These are phyloP conservation scores for Plotosus lineatus DNA, from an alignment of 2,113 vertebrate species.

Conservation along the genomic window DNA sequence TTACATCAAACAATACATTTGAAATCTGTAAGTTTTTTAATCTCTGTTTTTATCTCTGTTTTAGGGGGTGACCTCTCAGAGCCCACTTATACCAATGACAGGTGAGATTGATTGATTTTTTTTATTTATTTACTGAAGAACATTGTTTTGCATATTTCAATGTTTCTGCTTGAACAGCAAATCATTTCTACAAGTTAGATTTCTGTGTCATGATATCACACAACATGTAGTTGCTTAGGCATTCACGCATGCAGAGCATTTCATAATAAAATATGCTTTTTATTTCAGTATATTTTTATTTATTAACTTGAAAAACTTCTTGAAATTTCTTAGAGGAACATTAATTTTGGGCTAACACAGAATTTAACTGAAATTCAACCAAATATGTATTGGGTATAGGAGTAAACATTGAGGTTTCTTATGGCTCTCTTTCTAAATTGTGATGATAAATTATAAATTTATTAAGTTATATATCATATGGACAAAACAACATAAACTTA, in stretches of 20 bases:
- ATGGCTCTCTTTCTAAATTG: neutral
- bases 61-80: slow-evolving; percentile 74
- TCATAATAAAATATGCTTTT: neutral
- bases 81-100: slow-evolving; percentile 78
- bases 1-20: neutral
- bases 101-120: slow-evolving; percentile 71
- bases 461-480: neutral
- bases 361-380: neutral
- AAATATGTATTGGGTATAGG: neutral
- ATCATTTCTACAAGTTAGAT: neutral
- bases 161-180: neutral
- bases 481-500: neutral
- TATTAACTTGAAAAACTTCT: neutral
- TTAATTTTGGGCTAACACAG: neutral
- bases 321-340: neutral
- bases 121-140: neutral
- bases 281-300: neutral
- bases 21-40: slow-evolving; percentile 48
- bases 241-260: neutral
- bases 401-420: neutral
- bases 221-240: neutral
- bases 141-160: neutral
- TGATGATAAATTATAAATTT: too few relatives aligned
- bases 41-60: slow-evolving; percentile 54
- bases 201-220: neutral